Percentiles rank a stretch among this genome's conserved stretches.
These are phyloP conservation scores for Urocynchramus pylzowi DNA, from an alignment of 2,113 vertebrate species.

Conservation along the genomic window DNA sequence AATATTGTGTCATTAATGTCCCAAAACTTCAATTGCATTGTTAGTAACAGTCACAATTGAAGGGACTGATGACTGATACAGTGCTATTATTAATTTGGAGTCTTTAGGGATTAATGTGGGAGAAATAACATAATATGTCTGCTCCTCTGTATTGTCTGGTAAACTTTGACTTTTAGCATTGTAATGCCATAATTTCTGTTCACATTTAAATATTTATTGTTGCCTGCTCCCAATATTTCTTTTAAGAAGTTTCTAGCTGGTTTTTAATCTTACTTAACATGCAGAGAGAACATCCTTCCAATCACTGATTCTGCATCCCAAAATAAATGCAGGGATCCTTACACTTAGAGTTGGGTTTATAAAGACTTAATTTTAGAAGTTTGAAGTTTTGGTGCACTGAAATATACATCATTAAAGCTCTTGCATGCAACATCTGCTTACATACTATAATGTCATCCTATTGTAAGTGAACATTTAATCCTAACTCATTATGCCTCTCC, in stretches of 20 bases:
- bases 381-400: not conserved
- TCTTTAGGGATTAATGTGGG: not conserved
- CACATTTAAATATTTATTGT: not conserved
- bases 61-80: not conserved
- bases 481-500: conserved; percentile 43
- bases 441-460: conserved; percentile 57
- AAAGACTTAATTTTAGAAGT: conserved; percentile 35
- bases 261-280: not conserved
- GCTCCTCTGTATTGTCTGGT: not conserved
- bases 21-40: not conserved
- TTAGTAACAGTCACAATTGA: not conserved
- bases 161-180: not conserved
- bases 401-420: conserved; percentile 25
- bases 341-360: not conserved
- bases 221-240: not conserved
- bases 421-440: conserved; percentile 58
- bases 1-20: not conserved
- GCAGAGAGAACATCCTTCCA: not conserved
- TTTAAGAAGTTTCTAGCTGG: not conserved
- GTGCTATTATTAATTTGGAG: not conserved
- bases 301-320: not conserved
- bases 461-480: conserved; percentile 65
- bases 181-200: not conserved
- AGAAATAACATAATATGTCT: not conserved
- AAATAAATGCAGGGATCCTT: not conserved